These are phyloP conservation scores for Sarcophaga peregrina DNA, from an alignment of 1,140 invertebrate genomes.

Conservation along the genomic window DNA sequence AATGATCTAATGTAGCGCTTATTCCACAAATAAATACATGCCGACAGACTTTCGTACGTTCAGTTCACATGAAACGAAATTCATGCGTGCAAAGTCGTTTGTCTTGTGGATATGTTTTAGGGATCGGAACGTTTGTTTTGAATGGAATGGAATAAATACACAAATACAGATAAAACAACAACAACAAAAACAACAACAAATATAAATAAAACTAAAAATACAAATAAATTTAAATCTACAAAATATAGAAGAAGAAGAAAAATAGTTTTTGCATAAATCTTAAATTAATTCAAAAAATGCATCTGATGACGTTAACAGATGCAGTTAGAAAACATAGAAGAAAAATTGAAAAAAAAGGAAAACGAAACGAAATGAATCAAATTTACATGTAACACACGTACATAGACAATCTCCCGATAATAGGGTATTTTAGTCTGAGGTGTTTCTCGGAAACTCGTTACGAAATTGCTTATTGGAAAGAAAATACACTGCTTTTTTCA, in stretches of 20 bases:
- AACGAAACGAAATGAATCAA: too few relatives aligned
- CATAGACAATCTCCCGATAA: background rate
- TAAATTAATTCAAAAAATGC: constrained; percentile 65
- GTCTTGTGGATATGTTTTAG: constrained; percentile 3
- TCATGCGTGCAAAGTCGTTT: constrained; percentile 35
- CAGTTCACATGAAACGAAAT: background rate
- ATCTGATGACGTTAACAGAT: constrained; percentile 58
- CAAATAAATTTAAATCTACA: background rate
- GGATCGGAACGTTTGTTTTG: background rate
- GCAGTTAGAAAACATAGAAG: constrained; percentile 45
- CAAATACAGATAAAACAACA: too few relatives aligned
- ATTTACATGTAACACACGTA: background rate
- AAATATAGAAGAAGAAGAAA: background rate
- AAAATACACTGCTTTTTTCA: too few relatives aligned
- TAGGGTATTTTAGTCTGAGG: background rate
- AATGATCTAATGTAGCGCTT: too few relatives aligned
- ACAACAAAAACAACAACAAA: background rate
- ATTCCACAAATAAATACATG: too few relatives aligned
- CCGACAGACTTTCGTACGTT: too few relatives aligned
- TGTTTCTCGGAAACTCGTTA: background rate
- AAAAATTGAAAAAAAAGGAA: background rate
- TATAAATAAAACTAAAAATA: background rate
- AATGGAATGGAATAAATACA: too few relatives aligned
- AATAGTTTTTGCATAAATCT: constrained; percentile 56
- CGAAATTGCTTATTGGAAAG: background rate